Evolutionary conservation across 2,888 invertebrate genomes (phyloP).

Genomic region (Diarsia dahlii): DNA sequence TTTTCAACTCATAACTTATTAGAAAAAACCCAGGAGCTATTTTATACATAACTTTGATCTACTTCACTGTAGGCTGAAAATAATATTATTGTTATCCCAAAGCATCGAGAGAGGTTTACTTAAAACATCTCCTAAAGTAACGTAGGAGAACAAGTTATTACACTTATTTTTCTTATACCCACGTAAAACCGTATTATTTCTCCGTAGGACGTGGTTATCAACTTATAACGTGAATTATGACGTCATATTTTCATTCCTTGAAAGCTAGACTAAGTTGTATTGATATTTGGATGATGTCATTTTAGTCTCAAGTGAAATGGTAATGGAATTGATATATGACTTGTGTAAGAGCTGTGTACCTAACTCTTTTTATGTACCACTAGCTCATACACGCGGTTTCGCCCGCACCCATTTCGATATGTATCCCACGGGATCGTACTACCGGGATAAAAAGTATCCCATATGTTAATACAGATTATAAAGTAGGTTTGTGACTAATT

Average conservation of each 20-base stretch:
- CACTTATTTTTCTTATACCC: constrained; percentile 31
- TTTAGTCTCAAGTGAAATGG: constrained; percentile 24
- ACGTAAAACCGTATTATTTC: constrained; percentile 16
- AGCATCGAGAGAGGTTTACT: constrained; percentile 30
- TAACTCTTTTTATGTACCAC: neutral
- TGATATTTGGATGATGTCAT: constrained; percentile 36
- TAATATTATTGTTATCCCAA: constrained; percentile 41
- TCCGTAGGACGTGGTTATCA: constrained; percentile 19
- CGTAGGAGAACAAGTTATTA: constrained; percentile 14
- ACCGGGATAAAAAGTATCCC: no score
- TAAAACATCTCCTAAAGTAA: constrained; percentile 26
- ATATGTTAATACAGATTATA: no score
- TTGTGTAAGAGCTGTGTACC: neutral
- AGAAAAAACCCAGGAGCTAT: constrained; percentile 7
- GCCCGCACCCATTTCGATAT: no score
- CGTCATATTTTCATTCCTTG: constrained; percentile 39
- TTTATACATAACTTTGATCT: constrained; percentile 19
- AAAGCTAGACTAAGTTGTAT: constrained; percentile 17
- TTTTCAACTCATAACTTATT: neutral
- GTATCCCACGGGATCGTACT: no score
- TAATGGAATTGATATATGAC: neutral
- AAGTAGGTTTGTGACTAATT: no score
- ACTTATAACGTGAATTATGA: constrained; percentile 25
- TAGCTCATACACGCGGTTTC: no score
- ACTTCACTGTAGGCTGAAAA: neutral